Evolutionary conservation across 2,888 invertebrate genomes (phyloP).

Genomic region (Willowsia nigromaculata): DNA sequence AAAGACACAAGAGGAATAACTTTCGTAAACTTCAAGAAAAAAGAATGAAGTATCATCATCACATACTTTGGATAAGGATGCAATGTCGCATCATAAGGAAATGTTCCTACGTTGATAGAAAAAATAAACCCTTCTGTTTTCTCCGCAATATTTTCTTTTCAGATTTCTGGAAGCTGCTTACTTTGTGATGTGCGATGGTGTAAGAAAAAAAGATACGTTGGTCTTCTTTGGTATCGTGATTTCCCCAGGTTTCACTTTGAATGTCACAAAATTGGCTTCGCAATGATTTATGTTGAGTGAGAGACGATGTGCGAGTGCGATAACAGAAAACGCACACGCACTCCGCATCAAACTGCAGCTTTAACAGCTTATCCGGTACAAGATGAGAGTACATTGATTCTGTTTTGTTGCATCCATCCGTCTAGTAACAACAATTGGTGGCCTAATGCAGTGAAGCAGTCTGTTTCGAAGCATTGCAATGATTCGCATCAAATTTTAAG

Average conservation of each 20-base stretch:
- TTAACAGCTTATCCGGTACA: not conserved
- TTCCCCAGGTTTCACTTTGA: slow-evolving; percentile 61
- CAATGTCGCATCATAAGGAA: not conserved
- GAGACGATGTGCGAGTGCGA: slow-evolving; percentile 9
- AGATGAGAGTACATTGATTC: not conserved
- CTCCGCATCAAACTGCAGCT: slow-evolving; percentile 29
- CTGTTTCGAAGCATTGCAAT: not conserved
- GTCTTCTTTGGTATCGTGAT: not conserved
- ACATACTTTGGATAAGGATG: not conserved
- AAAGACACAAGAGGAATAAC: slow-evolving; percentile 1
- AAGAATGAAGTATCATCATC: slow-evolving; percentile 10
- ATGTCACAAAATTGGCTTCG: slow-evolving; percentile 58
- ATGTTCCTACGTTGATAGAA: slow-evolving; percentile 21
- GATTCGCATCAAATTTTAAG: not conserved
- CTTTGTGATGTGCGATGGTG: not conserved
- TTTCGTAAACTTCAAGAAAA: not conserved
- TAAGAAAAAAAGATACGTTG: not conserved
- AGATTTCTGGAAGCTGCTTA: not conserved
- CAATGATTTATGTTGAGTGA: slow-evolving; percentile 51
- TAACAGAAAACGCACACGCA: not conserved
- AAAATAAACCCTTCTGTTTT: slow-evolving; percentile 40
- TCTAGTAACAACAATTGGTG: not conserved
- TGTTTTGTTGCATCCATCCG: not conserved
- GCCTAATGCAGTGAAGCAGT: slow-evolving; percentile 1
- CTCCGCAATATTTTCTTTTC: not conserved